Evolutionary conservation across 2,888 invertebrate genomes (phyloP), one percentile per base, ranked within the genome.

Genomic region (Macropis europaea): DNA sequence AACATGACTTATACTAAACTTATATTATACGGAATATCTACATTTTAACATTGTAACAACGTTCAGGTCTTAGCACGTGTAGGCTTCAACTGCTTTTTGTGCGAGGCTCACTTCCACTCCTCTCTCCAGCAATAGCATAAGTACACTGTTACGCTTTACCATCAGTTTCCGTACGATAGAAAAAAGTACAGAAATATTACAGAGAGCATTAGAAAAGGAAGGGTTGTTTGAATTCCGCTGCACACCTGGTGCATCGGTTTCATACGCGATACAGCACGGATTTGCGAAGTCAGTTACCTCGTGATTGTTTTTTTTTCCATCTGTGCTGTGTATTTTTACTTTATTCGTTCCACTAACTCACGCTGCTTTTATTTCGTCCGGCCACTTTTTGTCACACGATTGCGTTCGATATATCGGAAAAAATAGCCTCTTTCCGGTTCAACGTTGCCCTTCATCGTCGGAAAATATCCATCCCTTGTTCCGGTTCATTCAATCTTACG

Each of bases 161-260:
- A n/a, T 9, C 11, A 11, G 24, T 9, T 45, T 45, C 15, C 11
- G 24, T 5, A 26, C 3, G 13, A 24, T 28, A 36, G 34, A 30
- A 7, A 30, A 50, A 32, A 5, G 9, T 57, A 45, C 26, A 30
- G 17, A 57, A 69, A 52, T 57, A 57, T 19, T 56, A 28, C 36
- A 7, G 9, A 24, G 4, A 7, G 2, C 4, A 40, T 56, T 38
- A 36, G 11, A n/a, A 64, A 40, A 52, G 13, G 36, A 30, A 13
- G 22, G 11, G 22, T 30, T 24, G 19, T n/a, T 6, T n/a, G 17
- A 52, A 26, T 28, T 67, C 53, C 52, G 42, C 28, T 13, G 53
- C 15, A 22, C 69, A 73, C 69, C 72, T 15, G 34, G 11, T 45
- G 48, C 19, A 28, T 40, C 26, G 52, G 50, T 63, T 53, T 13